Conservation (phyloP, 2,113 vertebrate genomes). For the Myodes glareolus region DNA sequence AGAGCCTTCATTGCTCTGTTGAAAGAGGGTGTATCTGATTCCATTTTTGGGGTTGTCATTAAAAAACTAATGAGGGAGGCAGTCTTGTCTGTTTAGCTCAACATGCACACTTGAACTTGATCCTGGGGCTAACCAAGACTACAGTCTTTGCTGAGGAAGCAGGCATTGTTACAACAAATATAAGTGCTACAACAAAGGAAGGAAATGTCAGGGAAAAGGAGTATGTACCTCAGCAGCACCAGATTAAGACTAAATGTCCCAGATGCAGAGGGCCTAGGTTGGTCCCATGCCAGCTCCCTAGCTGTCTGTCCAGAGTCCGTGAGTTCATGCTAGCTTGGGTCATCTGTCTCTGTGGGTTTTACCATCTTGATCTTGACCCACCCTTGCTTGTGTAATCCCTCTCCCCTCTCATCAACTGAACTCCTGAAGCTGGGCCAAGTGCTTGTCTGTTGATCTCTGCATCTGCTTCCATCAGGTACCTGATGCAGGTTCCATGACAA, state of each 20-base stretch:
- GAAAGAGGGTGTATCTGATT: background rate
- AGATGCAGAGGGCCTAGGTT: no score
- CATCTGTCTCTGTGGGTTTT: no score
- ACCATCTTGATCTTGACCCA: no score
- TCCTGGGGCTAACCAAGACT: background rate
- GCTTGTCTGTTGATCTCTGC: no score
- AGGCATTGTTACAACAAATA: background rate
- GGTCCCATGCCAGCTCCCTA: no score
- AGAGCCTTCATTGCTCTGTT: background rate
- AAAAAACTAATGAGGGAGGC: background rate
- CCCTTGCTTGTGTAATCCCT: no score
- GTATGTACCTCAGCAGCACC: background rate
- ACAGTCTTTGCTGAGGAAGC: background rate
- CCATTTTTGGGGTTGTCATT: background rate
- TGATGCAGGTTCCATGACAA: no score
- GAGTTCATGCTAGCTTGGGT: no score
- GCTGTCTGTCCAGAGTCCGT: no score
- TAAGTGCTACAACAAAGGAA: background rate
- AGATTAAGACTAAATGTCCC: background rate
- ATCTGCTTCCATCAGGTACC: no score
- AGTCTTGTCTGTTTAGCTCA: background rate
- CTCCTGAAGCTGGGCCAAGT: no score
- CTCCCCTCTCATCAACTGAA: no score
- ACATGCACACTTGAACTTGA: background rate
- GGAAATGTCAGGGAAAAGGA: background rate